phyloP scores from a whole-genome alignment of 92 coral and sea anemone genomes.

The Porites cylindrica region DNA sequence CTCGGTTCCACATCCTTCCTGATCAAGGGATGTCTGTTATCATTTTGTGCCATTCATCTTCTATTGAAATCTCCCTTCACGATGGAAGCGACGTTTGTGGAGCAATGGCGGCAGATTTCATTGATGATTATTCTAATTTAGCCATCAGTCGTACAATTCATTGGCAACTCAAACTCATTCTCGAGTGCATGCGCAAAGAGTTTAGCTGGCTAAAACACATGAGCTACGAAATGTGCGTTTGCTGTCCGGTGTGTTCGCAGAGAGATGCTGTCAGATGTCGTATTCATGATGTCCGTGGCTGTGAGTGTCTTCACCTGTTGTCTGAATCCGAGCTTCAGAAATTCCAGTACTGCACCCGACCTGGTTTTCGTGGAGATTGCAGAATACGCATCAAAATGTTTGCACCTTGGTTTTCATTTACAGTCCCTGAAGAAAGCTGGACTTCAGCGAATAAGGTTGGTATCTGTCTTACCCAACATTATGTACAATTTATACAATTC shows the following conservation, averaged over 20 bases:
- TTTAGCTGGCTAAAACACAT: slow-evolving; percentile 44
- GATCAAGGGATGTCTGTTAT: background rate
- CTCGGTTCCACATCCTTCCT: slow-evolving; percentile 18
- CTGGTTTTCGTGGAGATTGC: background rate
- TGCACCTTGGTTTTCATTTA: background rate
- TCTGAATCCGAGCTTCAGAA: background rate
- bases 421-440: background rate
- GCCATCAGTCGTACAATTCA: background rate
- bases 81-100: background rate
- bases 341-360: background rate
- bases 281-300: background rate
- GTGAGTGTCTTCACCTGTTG: background rate
- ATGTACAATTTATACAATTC: background rate
- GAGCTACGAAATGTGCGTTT: background rate
- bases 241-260: background rate
- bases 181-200: slow-evolving; percentile 35
- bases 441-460: background rate
- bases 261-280: background rate
- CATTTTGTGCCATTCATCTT: slow-evolving; percentile 16
- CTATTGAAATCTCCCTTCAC: background rate
- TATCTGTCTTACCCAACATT: background rate
- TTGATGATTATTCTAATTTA: too few relatives aligned
- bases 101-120: background rate
- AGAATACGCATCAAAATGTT: background rate
- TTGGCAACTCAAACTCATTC: background rate